Conservation (phyloP, 2,888 invertebrate genomes). For the Elegia similella region DNA sequence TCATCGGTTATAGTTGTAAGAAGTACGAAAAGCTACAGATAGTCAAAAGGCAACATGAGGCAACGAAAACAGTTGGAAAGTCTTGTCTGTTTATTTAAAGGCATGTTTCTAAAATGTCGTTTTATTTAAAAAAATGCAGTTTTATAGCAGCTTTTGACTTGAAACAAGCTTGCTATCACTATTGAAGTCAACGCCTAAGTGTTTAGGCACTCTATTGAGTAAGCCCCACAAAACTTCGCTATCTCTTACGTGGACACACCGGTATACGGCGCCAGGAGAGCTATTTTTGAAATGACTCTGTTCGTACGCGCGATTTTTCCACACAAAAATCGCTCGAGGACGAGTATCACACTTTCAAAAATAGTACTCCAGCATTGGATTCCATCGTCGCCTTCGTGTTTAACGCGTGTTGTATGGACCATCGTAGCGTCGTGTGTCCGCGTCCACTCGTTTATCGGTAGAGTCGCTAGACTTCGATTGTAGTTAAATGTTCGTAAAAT, state of each 20-base stretch:
- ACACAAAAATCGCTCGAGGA: no score
- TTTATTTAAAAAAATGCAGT: no score
- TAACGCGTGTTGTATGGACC: no score
- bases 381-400: no score
- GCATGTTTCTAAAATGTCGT: no score
- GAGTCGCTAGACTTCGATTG: slow-evolving; percentile 77
- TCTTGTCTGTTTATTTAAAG: background rate
- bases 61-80: slow-evolving; percentile 7
- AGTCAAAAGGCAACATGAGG: background rate
- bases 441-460: slow-evolving; percentile 54
- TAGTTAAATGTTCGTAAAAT: slow-evolving; percentile 66
- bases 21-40: background rate
- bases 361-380: no score
- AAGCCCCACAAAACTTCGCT: slow-evolving; percentile 9
- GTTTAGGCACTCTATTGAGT: background rate
- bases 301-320: no score
- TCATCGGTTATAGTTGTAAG: background rate
- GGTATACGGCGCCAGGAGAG: background rate
- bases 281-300: no score
- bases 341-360: no score
- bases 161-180: background rate
- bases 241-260: slow-evolving; percentile 1
- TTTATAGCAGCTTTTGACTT: background rate
- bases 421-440: slow-evolving; percentile 19
- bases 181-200: background rate